Evolutionary conservation across 2,797 vertebrate genomes (phyloP), one percentile per base, ranked within the genome.

Genomic region (Nothura maculosa): DNA sequence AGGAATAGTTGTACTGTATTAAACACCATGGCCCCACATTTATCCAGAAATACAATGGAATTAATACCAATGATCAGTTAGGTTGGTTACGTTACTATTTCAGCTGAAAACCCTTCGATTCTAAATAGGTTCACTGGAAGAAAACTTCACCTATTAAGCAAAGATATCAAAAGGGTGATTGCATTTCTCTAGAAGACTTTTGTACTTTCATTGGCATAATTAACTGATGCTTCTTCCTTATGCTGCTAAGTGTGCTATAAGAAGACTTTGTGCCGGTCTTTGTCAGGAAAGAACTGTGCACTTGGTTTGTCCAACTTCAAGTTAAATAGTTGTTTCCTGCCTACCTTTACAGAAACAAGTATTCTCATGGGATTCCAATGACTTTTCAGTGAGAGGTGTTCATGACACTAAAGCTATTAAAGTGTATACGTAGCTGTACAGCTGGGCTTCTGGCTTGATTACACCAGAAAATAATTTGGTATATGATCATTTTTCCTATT

Each of bases 361-460:
- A 30, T n/a, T 62, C 15, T 2, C 66, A 22, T 24, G 54, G 72
- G 81, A 63, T 87, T 76, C 77, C 79, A 89, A 40, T 89, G 79
- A 55, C 66, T 38, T 38, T 94, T 89, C 79, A 93, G 58, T 42
- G 48, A 76, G 62, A 74, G 52, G 15, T 0, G 5, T 89, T 85
- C 88, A 85, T 7, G 2, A 75, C 66, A 40, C 28, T 63, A 81
- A 47, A 83, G 67, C 80, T 85, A 4, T 81, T 90, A 76, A 78
- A 89, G 84, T 94, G 90, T 32, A 15, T 48, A 72, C 66, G 72
- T 81, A 94, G 81, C 89, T 89, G 76, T 81, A 57, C 55, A 50
- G 81, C 78, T 90, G 73, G 81, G 30, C 92, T 93, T 72, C 85
- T 83, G 87, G 66, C 81, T 83, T 81, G 84, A 81, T 55, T 92